Evolutionary conservation across 2,888 invertebrate genomes (phyloP).

Genomic region (Drosophila subsilvestris): DNA sequence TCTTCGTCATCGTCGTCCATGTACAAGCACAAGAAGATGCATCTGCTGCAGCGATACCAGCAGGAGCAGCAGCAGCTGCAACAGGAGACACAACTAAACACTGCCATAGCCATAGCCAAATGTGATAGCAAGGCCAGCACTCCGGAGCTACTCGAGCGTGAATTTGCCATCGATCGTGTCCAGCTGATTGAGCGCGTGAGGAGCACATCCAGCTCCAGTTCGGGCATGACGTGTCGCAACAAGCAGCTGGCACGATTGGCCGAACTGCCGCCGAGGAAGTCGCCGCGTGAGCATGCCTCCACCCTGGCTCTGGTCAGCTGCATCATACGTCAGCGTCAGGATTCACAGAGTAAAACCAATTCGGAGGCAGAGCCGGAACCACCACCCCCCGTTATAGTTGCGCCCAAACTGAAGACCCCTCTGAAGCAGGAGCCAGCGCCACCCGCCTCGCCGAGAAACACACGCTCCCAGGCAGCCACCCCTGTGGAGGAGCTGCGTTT

Average conservation of each 20-base stretch:
- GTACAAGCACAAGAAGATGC: constrained; percentile 79
- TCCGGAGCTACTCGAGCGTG: constrained; percentile 69
- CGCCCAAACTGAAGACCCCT: constrained; percentile 26
- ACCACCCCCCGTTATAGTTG: constrained; percentile 21
- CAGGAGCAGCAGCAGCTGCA: constrained; percentile 73
- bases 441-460: constrained; percentile 49
- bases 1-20: constrained; percentile 37
- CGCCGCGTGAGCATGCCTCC: constrained; percentile 94
- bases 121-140: constrained; percentile 80
- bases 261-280: constrained; percentile 88
- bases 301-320: constrained; percentile 92
- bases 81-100: constrained; percentile 45
- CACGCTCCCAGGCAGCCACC: constrained; percentile 76
- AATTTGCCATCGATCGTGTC: constrained; percentile 59
- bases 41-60: constrained; percentile 77
- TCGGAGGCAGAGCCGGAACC: constrained; percentile 78
- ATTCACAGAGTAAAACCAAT: constrained; percentile 80
- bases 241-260: constrained; percentile 77
- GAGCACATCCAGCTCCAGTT: constrained; percentile 78
- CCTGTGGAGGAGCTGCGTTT: constrained; percentile 82
- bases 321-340: constrained; percentile 85
- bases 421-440: constrained; percentile 39
- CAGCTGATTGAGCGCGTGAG: constrained; percentile 61
- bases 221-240: constrained; percentile 70
- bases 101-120: constrained; percentile 56